These are phyloP conservation scores for Epinephelus fuscoguttatus DNA, from an alignment of 2,113 vertebrate species.

Conservation along the genomic window DNA sequence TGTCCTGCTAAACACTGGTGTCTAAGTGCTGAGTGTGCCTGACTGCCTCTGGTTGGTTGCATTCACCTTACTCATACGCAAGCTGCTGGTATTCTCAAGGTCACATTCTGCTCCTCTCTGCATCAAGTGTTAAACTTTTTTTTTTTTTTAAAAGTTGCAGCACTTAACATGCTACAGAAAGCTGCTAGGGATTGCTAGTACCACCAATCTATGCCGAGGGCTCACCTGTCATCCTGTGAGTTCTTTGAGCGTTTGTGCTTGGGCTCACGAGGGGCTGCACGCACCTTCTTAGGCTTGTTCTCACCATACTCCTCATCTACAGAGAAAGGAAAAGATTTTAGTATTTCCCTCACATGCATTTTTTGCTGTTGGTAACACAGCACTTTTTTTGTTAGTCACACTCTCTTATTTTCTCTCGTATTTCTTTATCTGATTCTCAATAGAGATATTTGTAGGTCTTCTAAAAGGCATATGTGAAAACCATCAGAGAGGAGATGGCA, in stretches of 20 bases:
- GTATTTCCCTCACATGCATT: background rate
- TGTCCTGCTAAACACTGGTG: background rate
- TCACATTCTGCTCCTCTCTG: background rate
- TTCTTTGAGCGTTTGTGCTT: conserved; percentile 98
- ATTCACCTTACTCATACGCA: background rate
- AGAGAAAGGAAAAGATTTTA: background rate
- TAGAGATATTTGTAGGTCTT: background rate
- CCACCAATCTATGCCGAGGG: background rate
- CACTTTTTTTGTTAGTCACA: background rate
- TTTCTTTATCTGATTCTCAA: background rate
- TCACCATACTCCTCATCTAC: conserved; percentile 96
- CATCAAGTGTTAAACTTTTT: background rate
- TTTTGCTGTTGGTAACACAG: background rate
- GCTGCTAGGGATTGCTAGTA: no score
- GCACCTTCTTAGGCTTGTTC: conserved; percentile 96
- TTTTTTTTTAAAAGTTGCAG: no score
- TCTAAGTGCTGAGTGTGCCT: background rate
- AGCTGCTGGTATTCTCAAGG: background rate
- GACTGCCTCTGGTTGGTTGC: background rate
- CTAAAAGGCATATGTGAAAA: no score
- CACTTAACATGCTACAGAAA: background rate
- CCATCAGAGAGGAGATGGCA: no score
- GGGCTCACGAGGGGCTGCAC: conserved; percentile 92
- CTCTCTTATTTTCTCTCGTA: background rate
- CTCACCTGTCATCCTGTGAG: conserved; percentile 97